A percentile compares a stretch with the other conserved stretches of the same genome.
These are phyloP conservation scores for Nothura maculosa DNA, from an alignment of 2,797 vertebrate genomes.

Conservation along the genomic window DNA sequence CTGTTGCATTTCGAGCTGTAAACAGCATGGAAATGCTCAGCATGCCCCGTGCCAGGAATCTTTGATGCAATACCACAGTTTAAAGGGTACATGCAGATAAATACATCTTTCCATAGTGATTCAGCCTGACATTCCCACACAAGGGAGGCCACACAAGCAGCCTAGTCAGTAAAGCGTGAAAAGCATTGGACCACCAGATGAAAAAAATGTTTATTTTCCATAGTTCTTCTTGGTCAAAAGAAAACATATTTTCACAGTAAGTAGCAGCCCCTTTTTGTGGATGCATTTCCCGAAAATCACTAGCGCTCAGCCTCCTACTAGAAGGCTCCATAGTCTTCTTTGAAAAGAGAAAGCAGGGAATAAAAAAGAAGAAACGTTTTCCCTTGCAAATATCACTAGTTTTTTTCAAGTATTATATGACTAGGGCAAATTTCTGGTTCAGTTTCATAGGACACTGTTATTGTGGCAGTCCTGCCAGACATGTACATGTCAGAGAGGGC, in stretches of 20 bases:
- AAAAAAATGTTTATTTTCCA: constrained; percentile 8
- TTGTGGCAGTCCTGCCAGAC: not conserved
- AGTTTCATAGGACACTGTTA: fast-evolving
- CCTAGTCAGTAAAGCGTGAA: not conserved
- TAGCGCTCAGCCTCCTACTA: not conserved
- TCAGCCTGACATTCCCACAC: not conserved
- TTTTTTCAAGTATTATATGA: not conserved
- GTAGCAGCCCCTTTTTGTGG: not conserved
- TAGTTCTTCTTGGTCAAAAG: not conserved
- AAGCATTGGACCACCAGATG: not conserved
- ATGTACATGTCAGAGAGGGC: fast-evolving
- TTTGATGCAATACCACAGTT: not conserved
- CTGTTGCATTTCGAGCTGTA: constrained; percentile 9
- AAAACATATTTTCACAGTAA: not conserved
- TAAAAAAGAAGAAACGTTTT: not conserved
- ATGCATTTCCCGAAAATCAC: not conserved
- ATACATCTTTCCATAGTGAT: not conserved
- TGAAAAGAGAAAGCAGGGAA: not conserved
- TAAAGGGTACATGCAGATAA: not conserved
- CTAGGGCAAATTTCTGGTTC: fast-evolving
- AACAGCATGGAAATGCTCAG: constrained; percentile 9
- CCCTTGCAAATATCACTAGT: not conserved
- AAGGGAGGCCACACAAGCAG: not conserved
- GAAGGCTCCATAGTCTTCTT: not conserved
- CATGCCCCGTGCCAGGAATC: not conserved